A percentile compares a stretch with the other conserved stretches of the same genome.
Evolutionary conservation across 2,113 vertebrate genomes (phyloP).

Genomic region (Mus pahari): DNA sequence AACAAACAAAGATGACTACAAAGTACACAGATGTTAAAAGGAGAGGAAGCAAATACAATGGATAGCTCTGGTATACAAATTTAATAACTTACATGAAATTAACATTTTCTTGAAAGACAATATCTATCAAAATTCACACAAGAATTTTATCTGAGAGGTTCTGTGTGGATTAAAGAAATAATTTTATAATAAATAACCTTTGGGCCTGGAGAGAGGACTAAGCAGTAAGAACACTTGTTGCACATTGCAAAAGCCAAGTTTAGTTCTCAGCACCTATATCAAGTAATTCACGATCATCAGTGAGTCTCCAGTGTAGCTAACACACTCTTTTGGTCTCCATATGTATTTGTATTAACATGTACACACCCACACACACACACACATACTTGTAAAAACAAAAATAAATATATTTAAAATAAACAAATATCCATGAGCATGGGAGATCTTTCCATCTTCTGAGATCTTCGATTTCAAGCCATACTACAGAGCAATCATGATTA

Average conservation of each 20-base stretch:
- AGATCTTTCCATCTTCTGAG: too few relatives aligned
- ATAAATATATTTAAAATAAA: background rate
- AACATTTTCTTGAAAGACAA: background rate
- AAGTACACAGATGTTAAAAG: background rate
- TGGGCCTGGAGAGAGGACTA: background rate
- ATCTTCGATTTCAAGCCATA: too few relatives aligned
- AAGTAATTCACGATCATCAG: background rate
- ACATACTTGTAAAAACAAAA: background rate
- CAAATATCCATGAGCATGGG: too few relatives aligned
- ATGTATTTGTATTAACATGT: background rate
- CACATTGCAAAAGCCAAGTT: background rate
- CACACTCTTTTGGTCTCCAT: background rate
- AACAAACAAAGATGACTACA: background rate
- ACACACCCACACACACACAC: background rate
- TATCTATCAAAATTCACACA: background rate
- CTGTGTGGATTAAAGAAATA: background rate
- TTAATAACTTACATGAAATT: background rate
- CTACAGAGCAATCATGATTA: too few relatives aligned
- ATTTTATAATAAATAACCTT: background rate
- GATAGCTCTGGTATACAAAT: background rate
- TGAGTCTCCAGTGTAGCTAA: background rate
- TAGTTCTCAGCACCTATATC: background rate
- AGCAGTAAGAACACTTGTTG: background rate
- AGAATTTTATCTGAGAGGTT: background rate
- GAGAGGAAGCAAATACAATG: background rate